These are phyloP conservation scores for Lydus trimaculatus DNA, from an alignment of 2,888 invertebrate species.

Conservation along the genomic window DNA sequence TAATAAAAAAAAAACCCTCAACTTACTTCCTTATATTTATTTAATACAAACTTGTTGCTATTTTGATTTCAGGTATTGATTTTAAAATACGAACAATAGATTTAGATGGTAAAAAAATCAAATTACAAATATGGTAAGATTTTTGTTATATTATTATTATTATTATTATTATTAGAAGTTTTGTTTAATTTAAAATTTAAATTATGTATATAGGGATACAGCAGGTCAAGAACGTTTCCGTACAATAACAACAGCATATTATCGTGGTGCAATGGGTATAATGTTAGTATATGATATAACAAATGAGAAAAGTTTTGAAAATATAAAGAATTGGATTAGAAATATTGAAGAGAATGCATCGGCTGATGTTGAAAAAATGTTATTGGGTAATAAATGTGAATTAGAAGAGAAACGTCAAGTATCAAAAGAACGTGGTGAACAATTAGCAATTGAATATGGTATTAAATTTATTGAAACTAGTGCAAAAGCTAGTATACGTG, in stretches of 20 bases:
- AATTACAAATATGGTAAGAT: constrained; percentile 96
- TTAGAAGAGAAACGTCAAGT: constrained; percentile 95
- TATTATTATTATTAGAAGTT: background rate
- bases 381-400: constrained; percentile 99
- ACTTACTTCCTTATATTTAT: constrained; percentile 8
- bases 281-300: constrained; percentile 99
- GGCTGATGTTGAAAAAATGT: constrained; percentile 99
- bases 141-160: too few relatives aligned
- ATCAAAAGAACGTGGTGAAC: constrained; percentile 95
- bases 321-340: constrained; percentile 98
- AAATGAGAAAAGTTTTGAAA: constrained; percentile 98
- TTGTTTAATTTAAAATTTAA: constrained; percentile 10
- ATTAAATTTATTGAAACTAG: constrained; percentile 99
- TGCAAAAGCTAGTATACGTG: constrained; percentile 97
- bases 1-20: too few relatives aligned
- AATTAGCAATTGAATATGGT: constrained; percentile 96
- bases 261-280: constrained; percentile 99
- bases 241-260: constrained; percentile 99
- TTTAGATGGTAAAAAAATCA: constrained; percentile 97
- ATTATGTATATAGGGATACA: constrained; percentile 79
- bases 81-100: constrained; percentile 99
- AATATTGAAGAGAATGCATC: constrained; percentile 99
- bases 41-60: background rate
- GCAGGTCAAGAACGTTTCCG: constrained; percentile 99
- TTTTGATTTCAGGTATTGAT: constrained; percentile 84